These are phyloP conservation scores for Graptemys geographica DNA, from an alignment of 2,797 vertebrate species.

Conservation along the genomic window DNA sequence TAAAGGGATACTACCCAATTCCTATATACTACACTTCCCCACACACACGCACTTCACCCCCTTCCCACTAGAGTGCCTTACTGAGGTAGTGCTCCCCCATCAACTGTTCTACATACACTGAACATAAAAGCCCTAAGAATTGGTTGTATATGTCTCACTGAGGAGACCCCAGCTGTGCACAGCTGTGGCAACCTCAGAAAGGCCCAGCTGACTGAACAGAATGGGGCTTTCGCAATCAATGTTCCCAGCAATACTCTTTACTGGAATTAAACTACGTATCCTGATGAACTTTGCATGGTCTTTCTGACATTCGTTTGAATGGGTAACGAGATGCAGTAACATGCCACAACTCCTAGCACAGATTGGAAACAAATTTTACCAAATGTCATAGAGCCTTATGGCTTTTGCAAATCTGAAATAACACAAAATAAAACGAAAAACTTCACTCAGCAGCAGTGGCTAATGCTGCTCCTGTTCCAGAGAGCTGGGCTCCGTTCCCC, in stretches of 20 bases:
- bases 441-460: not conserved
- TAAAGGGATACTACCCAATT: not conserved
- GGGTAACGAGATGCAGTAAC: not conserved
- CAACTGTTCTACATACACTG: not conserved
- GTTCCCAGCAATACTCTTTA: not conserved
- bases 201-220: not conserved
- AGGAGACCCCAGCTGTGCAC: not conserved
- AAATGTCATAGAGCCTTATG: not conserved
- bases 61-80: not conserved
- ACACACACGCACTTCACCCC: rapidly evolving
- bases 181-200: not conserved
- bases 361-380: not conserved
- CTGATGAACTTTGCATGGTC: not conserved
- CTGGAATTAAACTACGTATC: not conserved
- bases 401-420: not conserved
- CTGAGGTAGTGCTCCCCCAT: not conserved
- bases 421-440: not conserved
- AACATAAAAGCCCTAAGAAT: not conserved
- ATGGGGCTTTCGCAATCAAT: not conserved
- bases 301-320: not conserved
- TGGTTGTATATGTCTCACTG: not conserved
- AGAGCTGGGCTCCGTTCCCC: not conserved
- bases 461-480: not conserved
- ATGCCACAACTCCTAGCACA: not conserved
- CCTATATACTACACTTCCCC: not conserved